Base-by-base conservation (phyloP, 2,888 invertebrate genomes). In the Oscheius sp. region DNA sequence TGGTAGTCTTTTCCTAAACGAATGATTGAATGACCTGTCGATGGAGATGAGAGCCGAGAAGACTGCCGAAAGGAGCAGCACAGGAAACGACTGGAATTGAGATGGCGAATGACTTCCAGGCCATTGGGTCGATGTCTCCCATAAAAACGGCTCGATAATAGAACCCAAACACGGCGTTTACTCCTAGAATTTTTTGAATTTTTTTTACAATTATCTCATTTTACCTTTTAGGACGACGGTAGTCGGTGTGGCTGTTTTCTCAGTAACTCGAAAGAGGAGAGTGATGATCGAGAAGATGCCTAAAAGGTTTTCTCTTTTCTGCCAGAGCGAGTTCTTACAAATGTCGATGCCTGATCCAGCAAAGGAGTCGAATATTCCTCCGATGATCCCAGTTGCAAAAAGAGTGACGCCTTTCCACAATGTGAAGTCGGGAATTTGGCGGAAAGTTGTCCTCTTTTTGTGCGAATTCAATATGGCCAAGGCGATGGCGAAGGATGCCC, bases 281-380 rank as follows among this genome's bases (percentile, higher is more conserved):
- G 84, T 84, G 55, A 83, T 73, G 12, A 82, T 70, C 17, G 86
- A 83, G 73, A 86, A 86, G 23, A 78, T 82, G n/a, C n/a, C n/a
- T n/a, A n/a, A n/a, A n/a, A n/a, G n/a, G n/a, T n/a, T n/a, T n/a
- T n/a, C n/a, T n/a, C n/a, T n/a, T n/a, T n/a, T n/a, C n/a, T n/a
- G n/a, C n/a, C n/a, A n/a, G n/a, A n/a, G n/a, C n/a, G n/a, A n/a
- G n/a, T n/a, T n/a, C n/a, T n/a, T n/a, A 65, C 83, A 83, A 17
- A 87, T 86, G 68, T 87, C 87, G 33, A 87, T 79, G 37, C 87
- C 87, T 25, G 79, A 83, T 37, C 87, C 87, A 15, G 86, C 82
- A 50, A 87, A 83, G 2, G 87, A 80, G 8, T 86, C 81, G 48
- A 86, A 85, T 5, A 86, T 70, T 15, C 83, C 83, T 69, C 87